Conservation (phyloP, 1,140 invertebrate genomes). For the Penaeus chinensis region DNA sequence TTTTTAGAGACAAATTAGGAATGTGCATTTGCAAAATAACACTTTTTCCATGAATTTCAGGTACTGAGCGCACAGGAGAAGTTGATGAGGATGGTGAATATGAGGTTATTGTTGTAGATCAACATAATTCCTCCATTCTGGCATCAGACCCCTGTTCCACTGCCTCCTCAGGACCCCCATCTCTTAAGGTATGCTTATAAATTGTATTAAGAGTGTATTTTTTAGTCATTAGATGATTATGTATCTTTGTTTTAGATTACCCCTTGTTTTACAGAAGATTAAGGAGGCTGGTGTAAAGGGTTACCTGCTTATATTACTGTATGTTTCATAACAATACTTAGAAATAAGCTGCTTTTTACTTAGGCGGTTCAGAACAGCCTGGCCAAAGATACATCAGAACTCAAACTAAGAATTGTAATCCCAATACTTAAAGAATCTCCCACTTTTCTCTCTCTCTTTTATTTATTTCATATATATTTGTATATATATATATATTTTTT, state of each 20-base stretch:
- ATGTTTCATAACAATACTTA: too few relatives aligned
- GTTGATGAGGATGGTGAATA: slow-evolving; percentile 77
- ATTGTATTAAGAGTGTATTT: background rate
- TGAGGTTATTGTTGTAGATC: slow-evolving; percentile 89
- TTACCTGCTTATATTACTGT: too few relatives aligned
- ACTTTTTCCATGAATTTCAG: background rate
- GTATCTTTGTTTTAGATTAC: too few relatives aligned
- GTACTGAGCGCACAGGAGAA: slow-evolving; percentile 68
- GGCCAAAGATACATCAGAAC: too few relatives aligned
- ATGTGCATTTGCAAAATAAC: slow-evolving; percentile 34
- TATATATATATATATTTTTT: too few relatives aligned
- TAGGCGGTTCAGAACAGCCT: too few relatives aligned
- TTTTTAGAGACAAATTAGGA: too few relatives aligned
- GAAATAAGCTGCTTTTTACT: too few relatives aligned
- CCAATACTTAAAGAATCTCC: background rate
- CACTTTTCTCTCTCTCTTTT: background rate
- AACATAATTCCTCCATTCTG: slow-evolving; percentile 85
- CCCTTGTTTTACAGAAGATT: too few relatives aligned
- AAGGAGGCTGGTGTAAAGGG: too few relatives aligned
- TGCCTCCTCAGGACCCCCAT: slow-evolving; percentile 73
- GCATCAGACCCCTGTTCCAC: slow-evolving; percentile 73
- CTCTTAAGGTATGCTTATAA: slow-evolving; percentile 79
- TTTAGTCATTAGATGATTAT: background rate
- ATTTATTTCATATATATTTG: too few relatives aligned
- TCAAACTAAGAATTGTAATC: too few relatives aligned